Base-by-base conservation (phyloP, 2,113 vertebrate species). In the Uropsilus gracilis region DNA sequence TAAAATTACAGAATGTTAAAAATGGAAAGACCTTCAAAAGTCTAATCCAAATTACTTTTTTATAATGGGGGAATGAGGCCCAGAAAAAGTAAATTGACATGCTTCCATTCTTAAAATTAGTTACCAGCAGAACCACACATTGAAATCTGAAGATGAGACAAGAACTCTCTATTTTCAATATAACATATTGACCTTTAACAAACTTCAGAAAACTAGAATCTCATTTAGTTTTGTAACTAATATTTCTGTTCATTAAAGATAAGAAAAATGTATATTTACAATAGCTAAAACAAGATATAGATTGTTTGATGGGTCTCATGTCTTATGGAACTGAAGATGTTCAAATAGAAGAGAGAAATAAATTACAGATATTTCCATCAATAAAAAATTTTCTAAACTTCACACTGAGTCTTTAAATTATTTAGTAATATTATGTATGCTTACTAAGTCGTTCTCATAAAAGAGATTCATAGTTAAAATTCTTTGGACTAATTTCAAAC, bases 401-500 rank as follows among this genome's bases (percentile, higher is more conserved):
- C 48, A 78, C 14, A 83, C 28, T 77, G 48, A 81, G 11, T 88
- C n/a, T 94, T 94, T 72, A 73, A 73, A 84, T 64, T 46, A 82
- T 42, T 80, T 66, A 90, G 34, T 87, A 69, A 28, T 84, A 69
- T 93, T 84, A 69, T 10, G 76, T 18, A 93, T 55, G 26, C 13
- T 88, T 87, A 87, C 32, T 34, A 85, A 90, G 85, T 90, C 63
- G 88, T 80, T 94, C 13, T 68, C 72, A 88, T 24, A 75, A 71
- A 88, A 88, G 78, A 80, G 18, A 96, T 73, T 90, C 57, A 90
- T 37, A 32, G 84, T 90, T 92, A 22, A 9, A 90, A 73, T 85
- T 92, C 32, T 48, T 90, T 55, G 82, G 50, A 88, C 16, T 89
- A 80, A 82, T 82, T 84, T 78, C 2, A 82, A 86, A 28, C 14